phyloP scores from a whole-genome alignment of 1,140 invertebrate genomes.

The Paraescarpia echinospica region DNA sequence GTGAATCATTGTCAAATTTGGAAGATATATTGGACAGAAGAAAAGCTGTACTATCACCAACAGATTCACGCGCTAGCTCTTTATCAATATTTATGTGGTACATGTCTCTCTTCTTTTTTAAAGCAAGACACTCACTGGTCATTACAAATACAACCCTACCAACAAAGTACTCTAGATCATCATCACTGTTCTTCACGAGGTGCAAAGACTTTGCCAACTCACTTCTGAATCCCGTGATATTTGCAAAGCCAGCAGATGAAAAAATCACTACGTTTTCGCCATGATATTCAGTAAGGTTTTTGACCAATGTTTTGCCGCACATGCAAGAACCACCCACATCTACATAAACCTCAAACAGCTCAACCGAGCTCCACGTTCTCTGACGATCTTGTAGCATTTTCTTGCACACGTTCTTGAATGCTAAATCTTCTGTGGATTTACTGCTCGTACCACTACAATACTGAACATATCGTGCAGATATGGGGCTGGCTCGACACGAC shows the following conservation, averaged over 20 bases:
- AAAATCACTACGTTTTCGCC: slow-evolving; percentile 7
- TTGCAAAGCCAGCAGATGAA: neutral
- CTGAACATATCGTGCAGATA: neutral
- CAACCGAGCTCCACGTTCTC: slow-evolving; percentile 8
- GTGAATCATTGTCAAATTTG: no score
- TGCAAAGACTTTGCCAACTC: neutral
- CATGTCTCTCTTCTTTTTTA: neutral
- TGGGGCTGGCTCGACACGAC: slow-evolving; percentile 3
- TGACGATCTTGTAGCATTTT: slow-evolving; percentile 9
- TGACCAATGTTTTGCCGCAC: slow-evolving; percentile 8
- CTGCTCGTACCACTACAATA: neutral
- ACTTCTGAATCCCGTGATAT: neutral
- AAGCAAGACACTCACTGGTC: no score
- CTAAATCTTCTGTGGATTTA: neutral
- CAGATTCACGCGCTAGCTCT: slow-evolving; percentile 7
- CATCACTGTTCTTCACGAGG: no score
- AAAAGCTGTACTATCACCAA: neutral
- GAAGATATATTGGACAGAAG: neutral
- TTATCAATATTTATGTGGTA: slow-evolving; percentile 13
- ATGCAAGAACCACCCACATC: slow-evolving; percentile 2
- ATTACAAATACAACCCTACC: no score
- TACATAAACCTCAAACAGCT: neutral
- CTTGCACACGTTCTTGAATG: neutral
- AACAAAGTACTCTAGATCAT: no score
- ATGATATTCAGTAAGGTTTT: neutral